Evolutionary conservation across 2,113 vertebrate genomes (phyloP).

Genomic region (Salvelinus fontinalis): DNA sequence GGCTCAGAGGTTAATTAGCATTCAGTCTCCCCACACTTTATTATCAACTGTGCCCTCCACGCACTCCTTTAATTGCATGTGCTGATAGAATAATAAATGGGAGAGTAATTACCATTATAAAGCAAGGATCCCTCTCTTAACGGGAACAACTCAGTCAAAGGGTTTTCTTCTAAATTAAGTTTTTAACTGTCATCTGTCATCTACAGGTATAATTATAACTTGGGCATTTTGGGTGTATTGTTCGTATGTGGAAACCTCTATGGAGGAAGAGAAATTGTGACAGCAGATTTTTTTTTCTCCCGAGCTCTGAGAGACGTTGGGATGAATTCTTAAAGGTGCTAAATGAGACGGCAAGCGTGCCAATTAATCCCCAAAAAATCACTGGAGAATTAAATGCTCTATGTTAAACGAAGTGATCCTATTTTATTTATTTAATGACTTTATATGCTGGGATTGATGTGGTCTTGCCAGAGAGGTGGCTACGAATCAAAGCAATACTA

Average conservation of each 20-base stretch:
- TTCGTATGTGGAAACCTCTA: slow-evolving; percentile 81
- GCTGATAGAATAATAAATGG: slow-evolving; percentile 99
- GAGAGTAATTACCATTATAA: slow-evolving; percentile 99
- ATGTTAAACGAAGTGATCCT: slow-evolving; percentile 66
- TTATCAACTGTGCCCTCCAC: slow-evolving; percentile 98
- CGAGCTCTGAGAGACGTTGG: slow-evolving; percentile 57
- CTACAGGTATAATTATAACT: slow-evolving; percentile 99
- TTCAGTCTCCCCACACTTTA: slow-evolving; percentile 98
- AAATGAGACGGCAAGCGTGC: slow-evolving; percentile 73
- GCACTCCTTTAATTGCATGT: slow-evolving; percentile 99
- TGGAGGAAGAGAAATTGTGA: slow-evolving; percentile 77
- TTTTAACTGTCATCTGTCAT: slow-evolving; percentile 99
- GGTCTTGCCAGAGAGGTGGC: slow-evolving; percentile 46
- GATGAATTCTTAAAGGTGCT: slow-evolving; percentile 75
- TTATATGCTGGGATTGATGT: slow-evolving; percentile 63
- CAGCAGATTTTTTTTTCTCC: slow-evolving; percentile 60
- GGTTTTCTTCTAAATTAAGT: slow-evolving; percentile 99
- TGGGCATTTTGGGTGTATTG: slow-evolving; percentile 97
- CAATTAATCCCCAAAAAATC: slow-evolving; percentile 74
- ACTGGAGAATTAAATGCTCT: slow-evolving; percentile 69
- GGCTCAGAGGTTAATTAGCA: slow-evolving; percentile 99
- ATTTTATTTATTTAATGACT: slow-evolving; percentile 73
- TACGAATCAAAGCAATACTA: slow-evolving; percentile 35
- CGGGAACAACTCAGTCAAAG: slow-evolving; percentile 99
- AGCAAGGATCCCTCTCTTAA: slow-evolving; percentile 99